These are phyloP conservation scores for Callipepla squamata DNA, from an alignment of 2,113 vertebrate genomes.

Conservation along the genomic window DNA sequence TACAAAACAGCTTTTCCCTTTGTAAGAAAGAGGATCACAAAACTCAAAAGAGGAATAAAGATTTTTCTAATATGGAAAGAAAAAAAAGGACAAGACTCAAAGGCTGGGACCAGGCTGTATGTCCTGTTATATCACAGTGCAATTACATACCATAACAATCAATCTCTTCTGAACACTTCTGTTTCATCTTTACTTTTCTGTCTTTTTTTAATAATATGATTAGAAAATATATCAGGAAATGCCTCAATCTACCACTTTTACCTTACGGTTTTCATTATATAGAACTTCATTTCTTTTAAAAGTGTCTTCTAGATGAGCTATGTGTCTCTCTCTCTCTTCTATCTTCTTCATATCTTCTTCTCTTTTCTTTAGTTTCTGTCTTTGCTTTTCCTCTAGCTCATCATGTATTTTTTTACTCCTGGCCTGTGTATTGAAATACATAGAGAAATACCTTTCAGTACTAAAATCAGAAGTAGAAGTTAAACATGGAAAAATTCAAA, in stretches of 20 bases:
- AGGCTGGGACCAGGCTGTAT: background rate
- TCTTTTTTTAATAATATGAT: background rate
- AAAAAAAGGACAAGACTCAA: background rate
- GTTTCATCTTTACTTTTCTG: background rate
- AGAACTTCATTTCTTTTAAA: slow-evolving; percentile 20
- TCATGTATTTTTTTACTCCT: slow-evolving; percentile 29
- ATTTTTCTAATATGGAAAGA: background rate
- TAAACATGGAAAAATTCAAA: background rate
- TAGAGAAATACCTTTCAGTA: background rate
- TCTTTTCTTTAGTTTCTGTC: slow-evolving; percentile 27
- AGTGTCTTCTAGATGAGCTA: slow-evolving; percentile 62
- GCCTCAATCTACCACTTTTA: background rate
- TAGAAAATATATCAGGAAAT: background rate
- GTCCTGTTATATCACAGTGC: background rate
- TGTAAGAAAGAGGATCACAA: background rate
- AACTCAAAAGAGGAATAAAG: background rate
- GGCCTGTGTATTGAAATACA: slow-evolving; percentile 57
- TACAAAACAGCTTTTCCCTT: background rate
- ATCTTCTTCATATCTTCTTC: slow-evolving; percentile 51
- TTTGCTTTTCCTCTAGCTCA: slow-evolving; percentile 1
- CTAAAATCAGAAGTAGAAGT: background rate
- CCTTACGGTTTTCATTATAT: slow-evolving; percentile 22
- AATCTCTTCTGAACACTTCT: background rate
- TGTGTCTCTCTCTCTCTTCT: slow-evolving; percentile 27
- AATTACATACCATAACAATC: background rate